Conservation (phyloP, 2,113 vertebrate genomes). For the Ceyx margarethae region DNA sequence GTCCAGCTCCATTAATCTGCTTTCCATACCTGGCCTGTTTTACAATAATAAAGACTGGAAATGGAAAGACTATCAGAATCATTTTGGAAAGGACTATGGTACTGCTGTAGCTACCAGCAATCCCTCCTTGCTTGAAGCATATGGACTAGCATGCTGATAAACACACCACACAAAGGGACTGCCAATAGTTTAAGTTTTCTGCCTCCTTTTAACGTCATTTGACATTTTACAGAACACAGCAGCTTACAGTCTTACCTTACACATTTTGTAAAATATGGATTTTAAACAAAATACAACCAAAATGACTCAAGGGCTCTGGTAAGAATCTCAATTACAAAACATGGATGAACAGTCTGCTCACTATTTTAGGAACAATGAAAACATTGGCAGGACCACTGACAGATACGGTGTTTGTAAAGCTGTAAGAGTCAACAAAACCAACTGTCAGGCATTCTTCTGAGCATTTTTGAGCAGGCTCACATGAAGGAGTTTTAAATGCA, state of each 20-base stretch:
- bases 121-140: neutral
- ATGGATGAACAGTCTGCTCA: neutral
- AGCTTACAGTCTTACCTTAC: neutral
- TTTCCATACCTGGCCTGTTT: neutral
- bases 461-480: neutral
- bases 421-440: neutral
- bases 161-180: neutral
- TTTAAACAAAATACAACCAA: neutral
- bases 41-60: neutral
- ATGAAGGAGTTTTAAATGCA: neutral
- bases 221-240: neutral
- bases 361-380: conserved; percentile 17
- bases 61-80: neutral
- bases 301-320: neutral
- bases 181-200: neutral
- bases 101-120: neutral
- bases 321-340: neutral
- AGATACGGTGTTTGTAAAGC: neutral
- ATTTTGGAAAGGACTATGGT: neutral
- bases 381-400: neutral
- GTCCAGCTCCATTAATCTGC: neutral
- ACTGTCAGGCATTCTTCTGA: neutral
- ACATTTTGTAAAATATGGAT: neutral
- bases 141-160: neutral
- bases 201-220: neutral